Conservation (phyloP, 2,113 vertebrate species). For the Cheirogaleus medius region DNA sequence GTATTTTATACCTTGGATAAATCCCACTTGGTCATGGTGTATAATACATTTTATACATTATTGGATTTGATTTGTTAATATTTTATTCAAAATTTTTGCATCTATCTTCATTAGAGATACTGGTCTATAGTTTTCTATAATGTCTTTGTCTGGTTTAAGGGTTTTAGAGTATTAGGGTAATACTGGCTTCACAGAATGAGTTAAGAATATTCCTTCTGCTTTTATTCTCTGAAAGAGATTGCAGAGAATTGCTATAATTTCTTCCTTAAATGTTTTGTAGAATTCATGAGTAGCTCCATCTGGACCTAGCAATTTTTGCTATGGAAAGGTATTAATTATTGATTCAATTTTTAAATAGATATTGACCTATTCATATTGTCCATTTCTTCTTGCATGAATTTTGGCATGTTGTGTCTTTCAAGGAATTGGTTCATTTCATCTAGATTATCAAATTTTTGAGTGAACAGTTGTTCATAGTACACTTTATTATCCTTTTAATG, state of each 20-base stretch:
- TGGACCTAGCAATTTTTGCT: background rate
- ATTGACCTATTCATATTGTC: background rate
- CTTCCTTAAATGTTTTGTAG: background rate
- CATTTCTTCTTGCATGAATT: background rate
- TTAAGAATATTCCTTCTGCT: background rate
- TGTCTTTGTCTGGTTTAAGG: background rate
- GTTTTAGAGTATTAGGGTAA: background rate
- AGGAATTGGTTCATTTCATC: background rate
- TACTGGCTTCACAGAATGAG: background rate
- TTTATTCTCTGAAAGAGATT: background rate
- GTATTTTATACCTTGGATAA: background rate
- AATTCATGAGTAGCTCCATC: background rate
- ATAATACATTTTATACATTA: background rate
- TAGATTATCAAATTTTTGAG: background rate
- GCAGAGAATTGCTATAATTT: background rate
- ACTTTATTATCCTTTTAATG: background rate
- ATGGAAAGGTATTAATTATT: background rate
- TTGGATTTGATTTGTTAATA: background rate
- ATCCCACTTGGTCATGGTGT: background rate
- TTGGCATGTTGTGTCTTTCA: background rate
- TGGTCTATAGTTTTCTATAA: background rate
- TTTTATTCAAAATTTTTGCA: background rate
- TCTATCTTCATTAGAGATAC: background rate
- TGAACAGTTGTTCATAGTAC: background rate
- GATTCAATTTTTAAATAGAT: background rate